Base-by-base conservation (phyloP, 92 coral and sea anemone genomes). In the Hydrozoanthus gracilis region DNA sequence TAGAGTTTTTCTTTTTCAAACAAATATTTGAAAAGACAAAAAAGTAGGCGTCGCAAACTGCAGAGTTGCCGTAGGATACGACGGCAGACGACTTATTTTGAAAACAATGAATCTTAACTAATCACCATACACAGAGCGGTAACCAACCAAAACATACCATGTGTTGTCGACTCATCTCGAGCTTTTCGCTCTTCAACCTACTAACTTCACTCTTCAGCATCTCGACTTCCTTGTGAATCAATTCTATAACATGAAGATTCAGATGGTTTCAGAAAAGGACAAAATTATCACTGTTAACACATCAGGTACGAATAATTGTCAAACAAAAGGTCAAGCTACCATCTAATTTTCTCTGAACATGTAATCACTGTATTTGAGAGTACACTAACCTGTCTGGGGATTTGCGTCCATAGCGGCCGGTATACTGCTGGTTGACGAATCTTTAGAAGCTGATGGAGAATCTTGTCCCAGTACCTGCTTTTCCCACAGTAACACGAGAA, bases 121-220 rank as follows among this genome's bases (percentile, higher is more conserved):
- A 44, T 2, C 17, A 64, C 70, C 50, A 3, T 35, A 8, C n/a
- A 7, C 3, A 8, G 12, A 35, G 20, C 8, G 8, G 7, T 73
- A 6, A 0, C 47, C 44, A 27, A 4, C 9, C 16, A 20, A 20
- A 9, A 77, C 98, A 83, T 72, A 94, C 98, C 92, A 91, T 88
- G 44, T 93, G 87, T 75, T 94, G 98, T 70, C 98, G 67, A n/a
- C 83, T 93, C 44, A 94, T 82, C 17, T 94, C 98, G 65, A 88
- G 64, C 64, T 94, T 94, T 75, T 94, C 98, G 44, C 98, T 86
- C 87, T 92, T 91, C 51, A 94, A 79, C 48, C 86, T 88, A n/a
- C 87, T 55, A 49, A 93, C 92, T 61, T 94, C 95, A 44, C 82
- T 94, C 65, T 90, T 92, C 55, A 94, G 61, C 82, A 89, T 89